Percentiles rank a stretch among this genome's conserved stretches.
Evolutionary conservation across 2,797 vertebrate genomes (phyloP).

Genomic region (Tympanoctomys barrerae): DNA sequence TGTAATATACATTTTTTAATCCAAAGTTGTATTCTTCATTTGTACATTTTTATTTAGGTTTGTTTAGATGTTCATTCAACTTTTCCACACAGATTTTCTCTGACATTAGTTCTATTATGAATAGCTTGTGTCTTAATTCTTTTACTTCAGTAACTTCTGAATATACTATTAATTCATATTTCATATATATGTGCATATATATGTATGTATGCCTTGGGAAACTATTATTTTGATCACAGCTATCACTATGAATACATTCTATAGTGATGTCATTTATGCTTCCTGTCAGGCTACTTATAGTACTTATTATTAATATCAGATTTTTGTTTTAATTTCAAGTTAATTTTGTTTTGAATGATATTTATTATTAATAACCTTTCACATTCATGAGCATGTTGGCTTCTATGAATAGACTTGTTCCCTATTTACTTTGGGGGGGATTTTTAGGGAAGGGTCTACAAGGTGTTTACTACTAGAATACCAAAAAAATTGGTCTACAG

Average conservation of each 20-base stretch:
- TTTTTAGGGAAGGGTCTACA: no score
- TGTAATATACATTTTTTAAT: background rate
- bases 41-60: background rate
- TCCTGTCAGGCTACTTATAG: background rate
- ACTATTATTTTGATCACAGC: background rate
- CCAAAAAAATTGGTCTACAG: no score
- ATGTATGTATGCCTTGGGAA: background rate
- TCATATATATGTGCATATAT: background rate
- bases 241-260: constrained; percentile 24
- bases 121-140: background rate
- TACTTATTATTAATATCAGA: background rate
- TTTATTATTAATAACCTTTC: background rate
- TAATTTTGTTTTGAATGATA: constrained; percentile 57
- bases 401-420: background rate
- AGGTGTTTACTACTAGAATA: no score
- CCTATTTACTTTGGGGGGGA: no score
- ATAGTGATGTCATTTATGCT: background rate
- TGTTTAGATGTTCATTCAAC: background rate
- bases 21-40: background rate
- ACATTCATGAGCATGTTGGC: background rate
- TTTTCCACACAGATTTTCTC: background rate
- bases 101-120: background rate
- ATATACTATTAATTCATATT: background rate
- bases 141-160: background rate
- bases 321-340: constrained; percentile 3